Conservation (phyloP, 2,797 vertebrate species). For the Mus spretus region DNA sequence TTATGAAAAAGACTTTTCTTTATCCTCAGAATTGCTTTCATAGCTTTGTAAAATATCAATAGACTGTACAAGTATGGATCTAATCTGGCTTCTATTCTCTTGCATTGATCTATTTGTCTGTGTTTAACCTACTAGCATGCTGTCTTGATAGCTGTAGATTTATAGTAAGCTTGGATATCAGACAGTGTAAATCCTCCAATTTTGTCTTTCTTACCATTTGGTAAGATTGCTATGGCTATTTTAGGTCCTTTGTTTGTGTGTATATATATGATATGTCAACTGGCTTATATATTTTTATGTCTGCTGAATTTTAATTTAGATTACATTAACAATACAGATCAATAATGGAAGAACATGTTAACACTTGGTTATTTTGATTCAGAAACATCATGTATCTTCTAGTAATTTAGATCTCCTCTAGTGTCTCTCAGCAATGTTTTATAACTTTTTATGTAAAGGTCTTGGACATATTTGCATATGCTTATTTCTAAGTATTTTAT, state of each 20-base stretch:
- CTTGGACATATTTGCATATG: background rate
- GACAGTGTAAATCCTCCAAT: conserved; percentile 8
- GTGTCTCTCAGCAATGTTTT: background rate
- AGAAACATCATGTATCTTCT: background rate
- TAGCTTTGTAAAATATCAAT: conserved; percentile 20
- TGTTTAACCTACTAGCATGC: conserved; percentile 33
- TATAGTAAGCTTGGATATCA: conserved; percentile 37
- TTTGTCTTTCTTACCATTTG: background rate
- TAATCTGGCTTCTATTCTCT: conserved; percentile 31
- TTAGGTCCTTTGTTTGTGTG: background rate
- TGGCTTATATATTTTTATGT: background rate
- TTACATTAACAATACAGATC: background rate
- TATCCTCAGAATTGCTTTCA: background rate
- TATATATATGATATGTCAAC: background rate
- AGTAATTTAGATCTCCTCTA: background rate
- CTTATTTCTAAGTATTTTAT: conserved; percentile 18
- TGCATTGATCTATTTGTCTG: conserved; percentile 44
- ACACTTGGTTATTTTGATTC: background rate
- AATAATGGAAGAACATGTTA: conserved; percentile 19
- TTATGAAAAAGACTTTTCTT: conserved; percentile 43
- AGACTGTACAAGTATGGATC: conserved; percentile 19
- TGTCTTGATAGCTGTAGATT: conserved; percentile 24
- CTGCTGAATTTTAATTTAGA: conserved; percentile 11
- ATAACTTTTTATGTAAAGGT: background rate
- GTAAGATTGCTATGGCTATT: background rate